Evolutionary conservation across 2,797 vertebrate species (phyloP).

Genomic region (Dryobates pubescens): DNA sequence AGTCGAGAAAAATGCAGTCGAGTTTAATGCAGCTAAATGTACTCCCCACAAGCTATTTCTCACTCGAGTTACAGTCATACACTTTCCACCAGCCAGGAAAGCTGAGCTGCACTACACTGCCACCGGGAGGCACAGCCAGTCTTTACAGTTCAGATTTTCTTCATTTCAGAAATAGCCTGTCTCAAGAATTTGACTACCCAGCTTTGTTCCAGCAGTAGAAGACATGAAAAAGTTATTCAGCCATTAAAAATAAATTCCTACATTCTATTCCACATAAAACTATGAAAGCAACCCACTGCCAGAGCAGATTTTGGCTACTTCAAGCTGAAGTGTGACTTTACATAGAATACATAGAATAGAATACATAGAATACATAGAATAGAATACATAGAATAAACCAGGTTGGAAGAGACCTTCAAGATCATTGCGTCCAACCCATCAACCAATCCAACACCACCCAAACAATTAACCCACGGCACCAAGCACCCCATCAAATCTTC

Average conservation of each 20-base stretch:
- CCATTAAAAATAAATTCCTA: not conserved
- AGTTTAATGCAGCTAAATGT: not conserved
- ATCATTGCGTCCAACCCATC: too few species aligned
- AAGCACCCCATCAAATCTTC: too few species aligned
- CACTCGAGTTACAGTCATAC: not conserved
- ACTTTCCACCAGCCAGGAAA: not conserved
- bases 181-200: not conserved
- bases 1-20: not conserved
- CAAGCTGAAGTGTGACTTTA: not conserved
- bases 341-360: too few species aligned
- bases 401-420: too few species aligned
- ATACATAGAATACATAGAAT: too few species aligned
- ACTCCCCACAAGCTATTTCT: not conserved
- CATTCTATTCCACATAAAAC: not conserved
- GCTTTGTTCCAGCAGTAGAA: not conserved
- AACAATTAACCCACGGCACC: too few species aligned
- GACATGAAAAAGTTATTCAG: not conserved
- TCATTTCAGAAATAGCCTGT: not conserved
- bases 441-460: too few species aligned
- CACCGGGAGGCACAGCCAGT: slow-evolving; percentile 44
- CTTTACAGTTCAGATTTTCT: not conserved
- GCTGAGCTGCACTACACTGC: not conserved
- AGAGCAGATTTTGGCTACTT: not conserved
- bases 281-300: not conserved
- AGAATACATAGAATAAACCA: too few species aligned